Evolutionary conservation across 1,140 invertebrate species (phyloP).

Genomic region (Phenacoccus solenopsis): DNA sequence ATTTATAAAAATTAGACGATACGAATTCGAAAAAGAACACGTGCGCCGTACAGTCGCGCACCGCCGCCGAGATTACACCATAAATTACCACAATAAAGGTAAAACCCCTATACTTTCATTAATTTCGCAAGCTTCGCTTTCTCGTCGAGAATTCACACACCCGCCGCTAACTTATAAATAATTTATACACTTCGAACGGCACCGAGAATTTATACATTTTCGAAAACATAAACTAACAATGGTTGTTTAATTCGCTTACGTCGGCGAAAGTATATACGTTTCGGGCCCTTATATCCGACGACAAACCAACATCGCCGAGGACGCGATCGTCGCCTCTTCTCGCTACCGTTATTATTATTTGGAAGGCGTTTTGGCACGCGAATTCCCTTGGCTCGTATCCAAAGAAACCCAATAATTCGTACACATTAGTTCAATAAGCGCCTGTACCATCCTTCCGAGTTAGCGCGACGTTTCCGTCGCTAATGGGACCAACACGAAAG

Average conservation of each 20-base stretch:
- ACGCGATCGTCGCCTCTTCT: too few relatives aligned
- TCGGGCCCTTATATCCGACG: background rate
- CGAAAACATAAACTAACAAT: constrained; percentile 2
- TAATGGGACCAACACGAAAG: background rate
- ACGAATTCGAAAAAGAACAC: background rate
- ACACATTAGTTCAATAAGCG: constrained; percentile 1
- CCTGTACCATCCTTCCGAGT: background rate
- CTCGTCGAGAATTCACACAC: background rate
- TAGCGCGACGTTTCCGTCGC: background rate
- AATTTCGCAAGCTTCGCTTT: background rate
- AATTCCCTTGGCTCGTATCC: background rate
- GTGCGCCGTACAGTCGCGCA: background rate
- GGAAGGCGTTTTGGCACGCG: background rate
- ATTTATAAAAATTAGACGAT: too few relatives aligned
- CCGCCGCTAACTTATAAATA: background rate
- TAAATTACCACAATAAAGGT: background rate
- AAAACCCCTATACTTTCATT: background rate
- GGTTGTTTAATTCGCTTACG: background rate
- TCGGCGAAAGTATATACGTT: background rate
- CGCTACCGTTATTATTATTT: background rate
- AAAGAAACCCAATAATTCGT: constrained; percentile 2
- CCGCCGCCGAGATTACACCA: background rate
- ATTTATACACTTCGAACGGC: background rate
- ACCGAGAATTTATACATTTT: background rate
- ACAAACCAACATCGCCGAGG: background rate